These are phyloP conservation scores for Pocillopora grandis DNA, from an alignment of 92 coral and sea anemone species.

Conservation along the genomic window DNA sequence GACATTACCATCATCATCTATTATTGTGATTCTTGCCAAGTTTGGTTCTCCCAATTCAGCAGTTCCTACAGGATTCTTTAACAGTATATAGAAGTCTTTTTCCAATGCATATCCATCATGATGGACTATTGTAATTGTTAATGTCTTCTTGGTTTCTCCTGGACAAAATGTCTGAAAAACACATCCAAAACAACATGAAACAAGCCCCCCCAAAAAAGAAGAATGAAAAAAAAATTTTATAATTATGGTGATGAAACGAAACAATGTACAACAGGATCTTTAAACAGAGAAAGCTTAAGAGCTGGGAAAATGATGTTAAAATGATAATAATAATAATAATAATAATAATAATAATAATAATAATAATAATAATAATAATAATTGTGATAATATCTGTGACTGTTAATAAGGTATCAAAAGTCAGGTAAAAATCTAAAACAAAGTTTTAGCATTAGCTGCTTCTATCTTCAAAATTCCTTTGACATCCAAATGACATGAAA, in stretches of 20 bases:
- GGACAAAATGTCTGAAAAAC: conserved; percentile 57
- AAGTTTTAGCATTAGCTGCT: no score
- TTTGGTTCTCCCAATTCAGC: conserved; percentile 83
- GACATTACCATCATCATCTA: conserved; percentile 78
- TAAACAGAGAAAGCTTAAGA: no score
- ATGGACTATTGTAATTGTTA: conserved; percentile 60
- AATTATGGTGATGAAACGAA: no score
- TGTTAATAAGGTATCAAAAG: not conserved
- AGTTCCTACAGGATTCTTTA: conserved; percentile 64
- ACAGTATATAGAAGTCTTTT: conserved; percentile 73
- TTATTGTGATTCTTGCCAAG: conserved; percentile 72
- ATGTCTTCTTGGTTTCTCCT: conserved; percentile 54
- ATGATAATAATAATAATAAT: no score
- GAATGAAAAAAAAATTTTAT: not conserved
- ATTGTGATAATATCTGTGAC: not conserved
- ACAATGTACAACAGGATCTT: no score
- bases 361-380: not conserved
- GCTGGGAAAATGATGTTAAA: no score
- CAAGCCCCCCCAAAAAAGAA: not conserved
- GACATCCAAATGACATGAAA: no score
- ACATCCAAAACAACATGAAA: not conserved
- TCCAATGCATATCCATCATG: conserved; percentile 63
- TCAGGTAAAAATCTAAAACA: not conserved
- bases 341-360: no score
- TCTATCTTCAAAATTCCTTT: no score